A percentile compares a stretch with the other conserved stretches of the same genome.
These are phyloP conservation scores for Ectropis crepuscularia DNA, from an alignment of 2,888 invertebrate species.

Conservation along the genomic window DNA sequence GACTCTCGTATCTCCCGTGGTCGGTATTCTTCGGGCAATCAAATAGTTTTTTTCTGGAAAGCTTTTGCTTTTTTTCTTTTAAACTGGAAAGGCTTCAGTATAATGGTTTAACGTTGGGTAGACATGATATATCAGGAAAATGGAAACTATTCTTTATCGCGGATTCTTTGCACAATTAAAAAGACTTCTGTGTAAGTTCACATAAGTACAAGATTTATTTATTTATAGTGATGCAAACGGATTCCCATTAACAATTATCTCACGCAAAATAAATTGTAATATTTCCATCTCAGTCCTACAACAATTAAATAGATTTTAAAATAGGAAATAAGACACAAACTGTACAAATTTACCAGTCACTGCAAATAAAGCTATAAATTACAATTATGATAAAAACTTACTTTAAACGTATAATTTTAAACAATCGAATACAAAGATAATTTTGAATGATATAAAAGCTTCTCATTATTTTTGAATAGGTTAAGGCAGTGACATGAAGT, in stretches of 20 bases:
- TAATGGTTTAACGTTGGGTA: slow-evolving; percentile 47
- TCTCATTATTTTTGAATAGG: slow-evolving; percentile 4
- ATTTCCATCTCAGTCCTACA: too few species aligned
- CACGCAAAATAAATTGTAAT: too few species aligned
- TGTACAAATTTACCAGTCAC: too few species aligned
- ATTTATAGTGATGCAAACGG: too few species aligned
- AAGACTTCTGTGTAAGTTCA: slow-evolving; percentile 8
- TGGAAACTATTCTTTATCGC: slow-evolving; percentile 6
- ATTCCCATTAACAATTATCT: too few species aligned
- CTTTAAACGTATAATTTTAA: too few species aligned
- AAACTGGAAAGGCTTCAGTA: slow-evolving; percentile 47
- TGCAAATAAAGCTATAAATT: too few species aligned
- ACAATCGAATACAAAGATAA: too few species aligned
- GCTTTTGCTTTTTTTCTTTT: slow-evolving; percentile 58
- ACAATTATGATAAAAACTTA: too few species aligned
- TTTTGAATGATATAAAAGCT: slow-evolving; percentile 1
- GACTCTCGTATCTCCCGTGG: slow-evolving; percentile 56
- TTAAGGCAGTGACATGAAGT: slow-evolving; percentile 3
- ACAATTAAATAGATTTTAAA: too few species aligned
- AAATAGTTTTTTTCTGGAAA: slow-evolving; percentile 66
- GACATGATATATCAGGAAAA: slow-evolving; percentile 38
- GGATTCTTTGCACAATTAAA: slow-evolving; percentile 17
- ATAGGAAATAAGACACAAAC: too few species aligned
- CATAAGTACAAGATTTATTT: background rate
- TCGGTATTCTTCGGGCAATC: slow-evolving; percentile 60